Evolutionary conservation across 2,797 vertebrate species (phyloP).

Genomic region (Notolabrus celidotus): DNA sequence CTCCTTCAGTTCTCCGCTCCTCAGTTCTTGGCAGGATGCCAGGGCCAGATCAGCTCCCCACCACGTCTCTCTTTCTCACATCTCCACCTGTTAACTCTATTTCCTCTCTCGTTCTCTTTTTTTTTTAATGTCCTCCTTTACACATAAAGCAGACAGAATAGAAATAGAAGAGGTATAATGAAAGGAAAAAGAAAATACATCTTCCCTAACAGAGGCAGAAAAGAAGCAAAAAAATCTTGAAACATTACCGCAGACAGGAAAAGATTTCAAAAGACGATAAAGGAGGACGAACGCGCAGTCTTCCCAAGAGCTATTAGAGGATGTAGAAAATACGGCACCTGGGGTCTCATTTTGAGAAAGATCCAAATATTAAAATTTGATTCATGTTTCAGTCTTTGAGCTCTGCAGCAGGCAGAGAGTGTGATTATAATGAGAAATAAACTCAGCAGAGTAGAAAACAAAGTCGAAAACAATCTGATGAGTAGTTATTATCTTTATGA

Average conservation of each 20-base stretch:
- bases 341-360: conserved; percentile 50
- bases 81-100: conserved; percentile 58
- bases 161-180: conserved; percentile 38
- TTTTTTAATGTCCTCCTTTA: neutral
- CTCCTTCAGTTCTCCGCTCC: conserved; percentile 40
- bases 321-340: conserved; percentile 54
- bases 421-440: conserved; percentile 38
- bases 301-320: conserved; percentile 38
- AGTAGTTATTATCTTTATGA: conserved; percentile 41
- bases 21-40: conserved; percentile 49
- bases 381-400: conserved; percentile 44
- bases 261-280: conserved; percentile 31
- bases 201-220: conserved; percentile 25
- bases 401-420: conserved; percentile 19
- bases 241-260: conserved; percentile 17
- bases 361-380: conserved; percentile 56
- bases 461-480: conserved; percentile 31
- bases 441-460: conserved; percentile 25
- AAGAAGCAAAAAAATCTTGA: conserved; percentile 16
- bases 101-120: conserved; percentile 10
- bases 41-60: conserved; percentile 37
- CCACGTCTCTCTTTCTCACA: conserved; percentile 36
- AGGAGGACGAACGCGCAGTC: conserved; percentile 25
- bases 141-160: conserved; percentile 26
- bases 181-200: conserved; percentile 49